Percentiles rank a stretch among this genome's conserved stretches.
These are phyloP conservation scores for Lamellibrachia luymesi DNA, from an alignment of 1,140 invertebrate species.

Conservation along the genomic window DNA sequence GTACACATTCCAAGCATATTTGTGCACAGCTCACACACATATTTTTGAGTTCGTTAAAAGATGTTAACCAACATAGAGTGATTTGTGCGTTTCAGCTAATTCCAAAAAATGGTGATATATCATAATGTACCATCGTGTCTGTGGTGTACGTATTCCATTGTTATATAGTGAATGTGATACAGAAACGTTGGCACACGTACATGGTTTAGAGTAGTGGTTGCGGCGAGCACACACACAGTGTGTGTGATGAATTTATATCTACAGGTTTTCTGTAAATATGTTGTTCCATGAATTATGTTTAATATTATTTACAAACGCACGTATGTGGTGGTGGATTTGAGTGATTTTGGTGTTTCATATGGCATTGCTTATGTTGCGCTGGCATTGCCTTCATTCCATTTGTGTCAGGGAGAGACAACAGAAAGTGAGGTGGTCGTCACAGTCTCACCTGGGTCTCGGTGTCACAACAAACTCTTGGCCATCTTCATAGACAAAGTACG, in stretches of 20 bases:
- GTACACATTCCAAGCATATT: neutral
- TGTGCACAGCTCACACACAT: neutral
- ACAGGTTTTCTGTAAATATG: neutral
- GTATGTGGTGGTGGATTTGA: neutral
- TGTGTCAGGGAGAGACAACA: neutral
- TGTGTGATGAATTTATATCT: neutral
- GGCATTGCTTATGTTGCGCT: neutral
- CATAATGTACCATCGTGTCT: neutral
- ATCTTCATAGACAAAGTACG: neutral
- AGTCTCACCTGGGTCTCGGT: neutral
- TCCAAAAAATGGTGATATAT: neutral
- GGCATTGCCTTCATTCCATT: neutral
- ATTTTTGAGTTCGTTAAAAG: neutral
- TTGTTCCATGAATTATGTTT: constrained; percentile 5
- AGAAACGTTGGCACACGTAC: neutral
- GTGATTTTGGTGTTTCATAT: neutral
- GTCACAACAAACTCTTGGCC: neutral
- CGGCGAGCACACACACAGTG: neutral
- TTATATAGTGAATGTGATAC: constrained; percentile 1
- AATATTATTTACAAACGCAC: neutral
- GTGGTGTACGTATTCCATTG: neutral
- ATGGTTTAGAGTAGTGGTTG: neutral
- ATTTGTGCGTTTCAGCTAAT: neutral
- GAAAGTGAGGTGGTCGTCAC: no score
- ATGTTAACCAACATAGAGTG: neutral